phyloP scores from a whole-genome alignment of 2,797 vertebrate genomes.

The Sternotherus odoratus region DNA sequence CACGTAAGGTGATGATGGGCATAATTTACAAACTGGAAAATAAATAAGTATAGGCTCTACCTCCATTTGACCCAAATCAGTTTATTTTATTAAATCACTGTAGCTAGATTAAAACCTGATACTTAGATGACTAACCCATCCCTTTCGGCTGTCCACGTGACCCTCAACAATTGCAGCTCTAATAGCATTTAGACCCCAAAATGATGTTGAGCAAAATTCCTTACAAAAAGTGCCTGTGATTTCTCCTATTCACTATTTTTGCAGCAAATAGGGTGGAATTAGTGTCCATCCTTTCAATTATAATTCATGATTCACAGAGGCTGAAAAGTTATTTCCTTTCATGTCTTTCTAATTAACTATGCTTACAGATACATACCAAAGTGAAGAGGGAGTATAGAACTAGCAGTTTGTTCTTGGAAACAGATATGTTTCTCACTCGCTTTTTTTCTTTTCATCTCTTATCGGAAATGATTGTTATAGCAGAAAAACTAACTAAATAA shows the following conservation, averaged over 20 bases:
- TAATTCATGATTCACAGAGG: conserved; percentile 7
- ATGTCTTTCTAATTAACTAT: conserved; percentile 58
- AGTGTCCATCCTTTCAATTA: not conserved
- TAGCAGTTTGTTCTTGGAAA: not conserved
- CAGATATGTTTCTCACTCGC: conserved; percentile 5
- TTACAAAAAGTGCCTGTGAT: not conserved
- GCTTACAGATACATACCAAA: not conserved
- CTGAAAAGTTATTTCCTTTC: conserved; percentile 26
- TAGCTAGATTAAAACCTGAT: not conserved
- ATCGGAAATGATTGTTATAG: not conserved
- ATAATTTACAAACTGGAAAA: not conserved
- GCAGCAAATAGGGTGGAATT: not conserved
- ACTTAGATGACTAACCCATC: not conserved
- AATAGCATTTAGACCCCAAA: not conserved
- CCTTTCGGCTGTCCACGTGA: not conserved
- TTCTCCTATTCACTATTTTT: not conserved
- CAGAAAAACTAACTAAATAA: conserved; percentile 9
- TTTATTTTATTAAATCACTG: not conserved
- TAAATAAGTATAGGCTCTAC: not conserved
- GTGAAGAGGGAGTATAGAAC: conserved; percentile 2
- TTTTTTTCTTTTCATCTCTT: not conserved
- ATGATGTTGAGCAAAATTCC: not conserved
- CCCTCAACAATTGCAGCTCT: not conserved
- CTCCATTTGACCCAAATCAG: not conserved
- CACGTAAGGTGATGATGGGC: not conserved